A percentile compares a stretch with the other conserved stretches of the same genome.
Conservation (phyloP, 1,140 invertebrate genomes). For the Drosophila nasuta region DNA sequence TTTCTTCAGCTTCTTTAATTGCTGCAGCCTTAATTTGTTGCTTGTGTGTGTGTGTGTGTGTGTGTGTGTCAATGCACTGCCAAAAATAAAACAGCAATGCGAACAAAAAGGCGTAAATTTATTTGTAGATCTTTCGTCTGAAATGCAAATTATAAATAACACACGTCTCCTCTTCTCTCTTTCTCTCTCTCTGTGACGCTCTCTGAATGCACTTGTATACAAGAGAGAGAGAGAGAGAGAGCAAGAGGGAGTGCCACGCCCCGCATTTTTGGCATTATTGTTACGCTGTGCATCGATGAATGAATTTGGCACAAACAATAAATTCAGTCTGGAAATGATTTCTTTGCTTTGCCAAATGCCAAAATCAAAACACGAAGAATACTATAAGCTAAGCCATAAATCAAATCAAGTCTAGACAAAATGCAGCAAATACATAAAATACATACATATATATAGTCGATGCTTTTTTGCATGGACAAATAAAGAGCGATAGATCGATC, state of each 20-base stretch:
- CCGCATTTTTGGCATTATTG: conserved; percentile 21
- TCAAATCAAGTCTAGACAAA: conserved; percentile 63
- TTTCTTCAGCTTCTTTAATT: neutral
- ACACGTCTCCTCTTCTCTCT: neutral
- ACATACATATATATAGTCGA: conserved; percentile 28
- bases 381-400: conserved; percentile 43
- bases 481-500: conserved; percentile 13
- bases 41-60: neutral
- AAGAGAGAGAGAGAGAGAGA: too few relatives aligned
- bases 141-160: conserved; percentile 68
- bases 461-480: conserved; percentile 1
- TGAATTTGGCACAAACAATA: conserved; percentile 37
- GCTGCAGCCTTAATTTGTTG: neutral
- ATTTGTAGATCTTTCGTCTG: conserved; percentile 74
- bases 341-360: conserved; percentile 28
- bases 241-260: conserved; percentile 16
- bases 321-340: conserved; percentile 29
- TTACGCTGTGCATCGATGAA: conserved; percentile 44
- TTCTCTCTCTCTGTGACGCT: conserved; percentile 10
- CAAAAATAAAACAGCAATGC: conserved; percentile 23
- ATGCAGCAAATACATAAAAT: conserved; percentile 45
- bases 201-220: conserved; percentile 42
- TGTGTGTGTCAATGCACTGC: conserved; percentile 66
- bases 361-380: conserved; percentile 4
- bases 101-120: conserved; percentile 45